phyloP scores from a whole-genome alignment of 2,888 invertebrate species.

The Tetramorium bicarinatum region DNA sequence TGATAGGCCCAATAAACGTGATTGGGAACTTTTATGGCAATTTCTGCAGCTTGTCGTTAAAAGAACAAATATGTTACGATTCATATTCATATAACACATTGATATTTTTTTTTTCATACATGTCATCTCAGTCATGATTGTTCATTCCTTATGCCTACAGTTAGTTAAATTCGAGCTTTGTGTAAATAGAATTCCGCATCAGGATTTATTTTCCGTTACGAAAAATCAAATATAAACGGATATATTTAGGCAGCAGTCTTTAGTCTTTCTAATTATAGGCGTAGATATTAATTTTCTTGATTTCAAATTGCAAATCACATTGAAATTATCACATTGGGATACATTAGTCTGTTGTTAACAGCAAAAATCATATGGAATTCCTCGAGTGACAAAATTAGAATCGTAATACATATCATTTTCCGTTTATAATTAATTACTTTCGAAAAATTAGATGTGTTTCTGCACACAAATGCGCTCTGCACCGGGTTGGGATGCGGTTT shows the following conservation, averaged over 20 bases:
- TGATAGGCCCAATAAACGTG: background rate
- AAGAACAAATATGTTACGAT: conserved; percentile 13
- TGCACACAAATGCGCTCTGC: background rate
- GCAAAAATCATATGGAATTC: background rate
- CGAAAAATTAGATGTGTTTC: background rate
- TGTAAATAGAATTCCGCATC: background rate
- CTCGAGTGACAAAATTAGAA: background rate
- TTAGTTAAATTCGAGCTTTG: background rate
- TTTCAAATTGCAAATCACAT: background rate
- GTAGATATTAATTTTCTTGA: conserved; percentile 4
- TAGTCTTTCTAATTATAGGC: background rate
- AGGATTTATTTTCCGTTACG: background rate
- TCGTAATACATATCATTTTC: background rate
- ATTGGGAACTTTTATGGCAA: background rate
- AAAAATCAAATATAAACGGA: background rate
- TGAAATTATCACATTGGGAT: background rate
- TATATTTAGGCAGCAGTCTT: background rate
- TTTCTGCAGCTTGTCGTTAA: background rate
- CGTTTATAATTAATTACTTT: background rate
- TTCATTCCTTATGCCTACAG: background rate
- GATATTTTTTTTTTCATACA: background rate
- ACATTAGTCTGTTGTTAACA: conserved; percentile 5
- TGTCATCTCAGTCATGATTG: background rate
- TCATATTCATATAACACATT: background rate
- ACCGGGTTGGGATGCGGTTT: conserved; percentile 51